These are phyloP conservation scores for Rafetus swinhoei DNA, from an alignment of 2,113 vertebrate species.

Conservation along the genomic window DNA sequence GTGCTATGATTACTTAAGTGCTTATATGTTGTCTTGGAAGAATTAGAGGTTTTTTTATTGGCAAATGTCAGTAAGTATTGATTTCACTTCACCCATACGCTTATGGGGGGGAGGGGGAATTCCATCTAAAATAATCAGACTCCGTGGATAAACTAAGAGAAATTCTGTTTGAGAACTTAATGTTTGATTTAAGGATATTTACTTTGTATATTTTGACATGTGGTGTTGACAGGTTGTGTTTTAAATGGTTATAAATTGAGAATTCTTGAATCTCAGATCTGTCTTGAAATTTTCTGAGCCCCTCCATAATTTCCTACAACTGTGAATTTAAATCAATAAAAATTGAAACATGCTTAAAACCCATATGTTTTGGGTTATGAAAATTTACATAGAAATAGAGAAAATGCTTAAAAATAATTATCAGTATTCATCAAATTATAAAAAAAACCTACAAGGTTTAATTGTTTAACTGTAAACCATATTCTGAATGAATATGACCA, in stretches of 20 bases:
- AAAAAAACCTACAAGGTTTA: not conserved
- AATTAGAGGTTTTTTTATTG: not conserved
- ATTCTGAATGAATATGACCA: not conserved
- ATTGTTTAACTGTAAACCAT: not conserved
- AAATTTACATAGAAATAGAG: not conserved
- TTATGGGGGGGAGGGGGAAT: not conserved
- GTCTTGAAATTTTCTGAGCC: not conserved
- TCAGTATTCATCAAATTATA: not conserved
- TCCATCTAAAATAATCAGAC: not conserved
- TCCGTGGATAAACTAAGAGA: not conserved
- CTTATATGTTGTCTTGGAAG: not conserved
- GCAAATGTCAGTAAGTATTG: not conserved
- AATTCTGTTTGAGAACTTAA: not conserved
- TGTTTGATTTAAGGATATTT: not conserved
- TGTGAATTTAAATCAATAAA: not conserved
- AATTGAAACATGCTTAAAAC: not conserved
- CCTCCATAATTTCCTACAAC: not conserved
- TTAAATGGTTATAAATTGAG: not conserved
- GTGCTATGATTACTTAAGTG: not conserved
- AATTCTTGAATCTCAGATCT: not conserved
- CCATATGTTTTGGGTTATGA: not conserved
- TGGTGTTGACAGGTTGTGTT: not conserved
- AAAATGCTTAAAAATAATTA: not conserved
- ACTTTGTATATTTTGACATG: not conserved
- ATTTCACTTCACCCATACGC: not conserved